Base-by-base conservation (phyloP, 1,140 invertebrate genomes). In the Kradibia gibbosae region DNA sequence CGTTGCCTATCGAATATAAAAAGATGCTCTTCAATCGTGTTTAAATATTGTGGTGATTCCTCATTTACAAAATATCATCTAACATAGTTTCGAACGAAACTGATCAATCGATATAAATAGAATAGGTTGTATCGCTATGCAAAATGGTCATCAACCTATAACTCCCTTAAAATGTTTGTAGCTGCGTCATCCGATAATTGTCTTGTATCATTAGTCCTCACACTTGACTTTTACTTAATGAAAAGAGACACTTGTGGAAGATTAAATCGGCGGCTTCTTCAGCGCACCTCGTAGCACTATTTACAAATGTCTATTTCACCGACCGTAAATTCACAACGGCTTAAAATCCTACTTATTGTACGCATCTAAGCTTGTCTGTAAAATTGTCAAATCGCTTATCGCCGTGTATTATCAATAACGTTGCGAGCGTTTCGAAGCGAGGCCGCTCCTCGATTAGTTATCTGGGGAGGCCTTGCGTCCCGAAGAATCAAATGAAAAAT, bases 331-430 rank as follows among this genome's bases (percentile, higher is more conserved):
- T 39, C 39, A 67, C 20, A 22, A 67, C 13, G 60, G 62, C 34
- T 67, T 67, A 67, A 67, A 67, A 67, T 22, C 39, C 22, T 67
- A 39, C 34, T 67, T 67, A 67, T 13, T 39, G 36, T 39, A 67
- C 39, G 36, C 11, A 39, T 67, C 28, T n/a, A 67, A 39, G 34
- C n/a, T 39, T 22, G 50, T 67, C 34, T 39, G 62, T 17, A 67
- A 67, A 67, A 39, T 39, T 39, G 34, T 39, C 34, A 11, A 15
- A n/a, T 67, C 34, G 20, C 62, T n/a, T 65, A 39, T 39, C 11
- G 25, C 3, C 31, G 0, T 31, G 1, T n/a, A n/a, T 22, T 67
- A 67, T n/a, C 34, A 22, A 39, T 67, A 67, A 22, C 10, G 60
- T 62, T 13, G 62, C 15, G 17, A 67, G 62, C 13, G n/a, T 3